Conservation (phyloP, 2,888 invertebrate species). For the Drosophila nr. fundita region DNA sequence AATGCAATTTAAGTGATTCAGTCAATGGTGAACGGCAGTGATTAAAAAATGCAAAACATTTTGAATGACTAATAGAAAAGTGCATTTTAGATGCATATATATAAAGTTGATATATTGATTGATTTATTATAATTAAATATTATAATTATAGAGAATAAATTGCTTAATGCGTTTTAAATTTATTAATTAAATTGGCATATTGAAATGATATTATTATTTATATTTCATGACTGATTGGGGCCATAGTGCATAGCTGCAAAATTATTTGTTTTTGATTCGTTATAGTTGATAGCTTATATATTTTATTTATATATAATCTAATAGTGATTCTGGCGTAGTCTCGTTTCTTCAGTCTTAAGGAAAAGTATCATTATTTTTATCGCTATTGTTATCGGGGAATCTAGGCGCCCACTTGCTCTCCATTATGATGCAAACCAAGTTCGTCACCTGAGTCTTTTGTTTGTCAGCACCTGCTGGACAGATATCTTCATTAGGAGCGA, state of each 20-base stretch:
- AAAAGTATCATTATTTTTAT: neutral
- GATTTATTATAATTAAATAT: neutral
- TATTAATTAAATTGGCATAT: neutral
- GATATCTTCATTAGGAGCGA: constrained; percentile 62
- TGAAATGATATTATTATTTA: neutral
- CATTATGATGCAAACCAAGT: constrained; percentile 56
- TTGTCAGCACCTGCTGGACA: constrained; percentile 50
- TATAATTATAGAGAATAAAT: neutral
- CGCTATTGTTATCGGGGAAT: constrained; percentile 4
- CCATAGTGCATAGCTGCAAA: neutral
- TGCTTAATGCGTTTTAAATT: neutral
- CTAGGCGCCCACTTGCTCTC: constrained; percentile 36
- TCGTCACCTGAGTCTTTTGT: constrained; percentile 78
- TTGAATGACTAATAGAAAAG: neutral
- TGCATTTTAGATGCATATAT: neutral
- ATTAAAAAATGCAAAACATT: neutral
- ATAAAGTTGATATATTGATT: neutral
- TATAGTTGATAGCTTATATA: neutral
- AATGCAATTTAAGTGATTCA: neutral
- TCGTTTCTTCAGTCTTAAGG: neutral
- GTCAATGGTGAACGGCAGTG: neutral
- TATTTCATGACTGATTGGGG: neutral
- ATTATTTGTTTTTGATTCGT: neutral
- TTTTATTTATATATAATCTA: neutral
- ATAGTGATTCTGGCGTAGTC: neutral